Evolutionary conservation across 2,113 vertebrate species (phyloP), one percentile per base, ranked within the genome.

Genomic region (Vulpes vulpes): DNA sequence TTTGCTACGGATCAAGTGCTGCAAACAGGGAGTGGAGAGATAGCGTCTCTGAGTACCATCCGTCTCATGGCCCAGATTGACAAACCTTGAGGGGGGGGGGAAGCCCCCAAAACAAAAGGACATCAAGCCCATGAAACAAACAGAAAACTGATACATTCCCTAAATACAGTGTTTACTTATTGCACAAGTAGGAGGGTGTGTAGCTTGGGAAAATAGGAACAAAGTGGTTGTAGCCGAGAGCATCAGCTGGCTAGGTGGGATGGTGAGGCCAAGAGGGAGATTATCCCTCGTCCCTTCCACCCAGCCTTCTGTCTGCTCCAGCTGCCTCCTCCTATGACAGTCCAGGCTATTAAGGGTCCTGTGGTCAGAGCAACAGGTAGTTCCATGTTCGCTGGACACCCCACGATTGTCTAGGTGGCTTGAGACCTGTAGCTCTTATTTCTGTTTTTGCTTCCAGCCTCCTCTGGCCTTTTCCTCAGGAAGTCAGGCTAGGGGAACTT

Each of bases 101-200:
- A 43, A 43, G 43, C 43, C 43, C 43, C 51, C 9, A 2, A 30
- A 71, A 82, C 7, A 30, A 78, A 27, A 8, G 38, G 35, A 43
- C 35, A 32, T 10, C 82, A 79, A 87, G 23, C 60, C 76, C 32
- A 67, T 73, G 89, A 97, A 85, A 85, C 30, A 80, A 96, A 93
- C 35, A 90, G 76, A n/a, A 86, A 93, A 59, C 1, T 2, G 60
- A 67, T 38, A 49, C 25, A 49, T 11, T 49, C 14, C 11, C 67
- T 64, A 49, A 81, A 62, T 11, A 76, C 53, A 35, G 80, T 22
- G 11, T 97, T 97, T 97, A 43, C 93, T 91, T 86, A 53, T 81
- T 87, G 53, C n/a, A 15, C 35, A 69, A 85, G 53, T 53, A 38
- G 59, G 71, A 57, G n/a, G 96, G 87, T 11, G 43, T 62, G 55